A percentile compares a stretch with the other conserved stretches of the same genome.
Evolutionary conservation across 2,797 vertebrate species (phyloP).

Genomic region (Iguana delicatissima): DNA sequence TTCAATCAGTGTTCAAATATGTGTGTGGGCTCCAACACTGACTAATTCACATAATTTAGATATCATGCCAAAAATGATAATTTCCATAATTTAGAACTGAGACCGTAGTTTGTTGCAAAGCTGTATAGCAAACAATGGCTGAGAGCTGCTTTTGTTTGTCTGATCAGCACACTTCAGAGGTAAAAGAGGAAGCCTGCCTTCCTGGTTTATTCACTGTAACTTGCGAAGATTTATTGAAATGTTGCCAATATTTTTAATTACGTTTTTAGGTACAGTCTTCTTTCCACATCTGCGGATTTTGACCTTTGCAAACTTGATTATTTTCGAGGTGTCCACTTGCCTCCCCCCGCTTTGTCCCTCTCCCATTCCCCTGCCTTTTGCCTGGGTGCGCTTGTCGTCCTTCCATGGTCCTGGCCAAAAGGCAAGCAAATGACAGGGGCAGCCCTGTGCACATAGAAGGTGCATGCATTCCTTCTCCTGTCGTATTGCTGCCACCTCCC

Average conservation of each 20-base stretch:
- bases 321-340: too few species aligned
- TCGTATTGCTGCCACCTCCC: too few species aligned
- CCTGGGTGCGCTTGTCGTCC: too few species aligned
- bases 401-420: too few species aligned
- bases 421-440: too few species aligned
- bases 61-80: not conserved
- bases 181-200: not conserved
- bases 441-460: too few species aligned
- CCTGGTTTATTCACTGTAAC: not conserved
- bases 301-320: too few species aligned
- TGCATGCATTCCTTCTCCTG: too few species aligned
- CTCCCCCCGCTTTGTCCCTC: too few species aligned
- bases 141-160: not conserved
- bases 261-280: not conserved
- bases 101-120: not conserved
- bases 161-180: not conserved
- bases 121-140: not conserved
- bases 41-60: not conserved
- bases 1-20: not conserved
- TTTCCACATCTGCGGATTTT: too few species aligned
- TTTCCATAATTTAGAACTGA: not conserved
- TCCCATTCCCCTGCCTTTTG: too few species aligned
- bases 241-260: not conserved
- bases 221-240: not conserved
- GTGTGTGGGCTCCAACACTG: too few species aligned